A percentile compares a stretch with the other conserved stretches of the same genome.
phyloP scores from a whole-genome alignment of 2,797 vertebrate genomes.

The Tauraco hartlaubi region DNA sequence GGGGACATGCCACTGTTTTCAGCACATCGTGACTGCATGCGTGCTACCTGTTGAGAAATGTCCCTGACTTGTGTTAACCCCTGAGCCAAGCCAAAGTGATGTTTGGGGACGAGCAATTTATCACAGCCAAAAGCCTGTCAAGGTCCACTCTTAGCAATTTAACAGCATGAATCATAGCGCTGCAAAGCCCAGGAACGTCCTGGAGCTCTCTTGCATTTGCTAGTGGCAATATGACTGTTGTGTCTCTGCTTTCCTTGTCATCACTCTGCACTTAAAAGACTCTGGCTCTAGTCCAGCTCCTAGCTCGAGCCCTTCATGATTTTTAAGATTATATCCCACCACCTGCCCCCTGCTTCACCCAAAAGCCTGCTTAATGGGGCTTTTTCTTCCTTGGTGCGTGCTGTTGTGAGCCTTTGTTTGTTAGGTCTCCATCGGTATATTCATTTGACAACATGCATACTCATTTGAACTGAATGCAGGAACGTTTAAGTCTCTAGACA shows the following conservation, averaged over 20 bases:
- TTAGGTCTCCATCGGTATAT: background rate
- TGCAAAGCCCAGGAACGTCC: background rate
- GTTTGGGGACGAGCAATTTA: background rate
- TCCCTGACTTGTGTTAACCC: background rate
- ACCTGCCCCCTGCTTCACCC: rapidly evolving
- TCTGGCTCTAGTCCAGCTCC: conserved; percentile 8
- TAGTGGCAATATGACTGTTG: background rate
- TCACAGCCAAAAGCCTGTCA: background rate
- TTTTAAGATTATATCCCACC: background rate
- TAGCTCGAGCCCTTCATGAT: background rate
- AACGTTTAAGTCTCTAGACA: conserved; percentile 18
- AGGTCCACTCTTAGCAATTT: background rate
- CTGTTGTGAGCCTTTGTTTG: background rate
- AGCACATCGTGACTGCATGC: rapidly evolving
- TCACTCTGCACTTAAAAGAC: background rate
- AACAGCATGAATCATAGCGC: background rate
- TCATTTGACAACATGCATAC: background rate
- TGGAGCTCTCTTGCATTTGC: background rate
- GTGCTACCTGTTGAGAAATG: background rate
- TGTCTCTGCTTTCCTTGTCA: background rate
- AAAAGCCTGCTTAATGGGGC: background rate
- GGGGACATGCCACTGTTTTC: background rate
- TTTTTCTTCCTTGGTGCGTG: background rate
- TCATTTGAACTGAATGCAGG: background rate
- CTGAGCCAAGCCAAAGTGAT: background rate